A percentile compares a stretch with the other conserved stretches of the same genome.
Conservation (phyloP, 2,888 invertebrate genomes). For the Catonia carolina region DNA sequence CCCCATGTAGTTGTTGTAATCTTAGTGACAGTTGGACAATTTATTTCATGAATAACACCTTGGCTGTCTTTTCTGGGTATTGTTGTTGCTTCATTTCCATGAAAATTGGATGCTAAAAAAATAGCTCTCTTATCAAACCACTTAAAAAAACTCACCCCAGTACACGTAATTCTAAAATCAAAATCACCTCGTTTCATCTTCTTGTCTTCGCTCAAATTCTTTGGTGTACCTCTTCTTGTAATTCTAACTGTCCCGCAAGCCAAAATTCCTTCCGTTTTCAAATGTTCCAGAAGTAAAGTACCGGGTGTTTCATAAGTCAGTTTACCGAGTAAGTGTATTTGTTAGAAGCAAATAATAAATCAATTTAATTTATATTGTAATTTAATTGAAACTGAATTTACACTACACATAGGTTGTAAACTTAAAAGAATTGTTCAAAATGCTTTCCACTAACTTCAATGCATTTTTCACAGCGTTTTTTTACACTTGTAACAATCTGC, state of each 20-base stretch:
- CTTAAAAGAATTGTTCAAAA: no score
- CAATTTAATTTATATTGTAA: no score
- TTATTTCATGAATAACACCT: constrained; percentile 31
- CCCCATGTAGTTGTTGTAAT: constrained; percentile 37
- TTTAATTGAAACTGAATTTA: no score
- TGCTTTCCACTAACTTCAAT: no score
- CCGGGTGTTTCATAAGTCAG: no score
- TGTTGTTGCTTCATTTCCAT: neutral
- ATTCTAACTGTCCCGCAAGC: constrained; percentile 26
- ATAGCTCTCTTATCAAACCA: constrained; percentile 24
- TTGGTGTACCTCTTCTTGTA: constrained; percentile 21
- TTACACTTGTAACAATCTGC: no score
- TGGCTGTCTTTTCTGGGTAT: constrained; percentile 30
- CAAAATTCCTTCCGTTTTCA: constrained; percentile 20
- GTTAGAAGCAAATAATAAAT: no score
- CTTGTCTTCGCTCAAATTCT: neutral
- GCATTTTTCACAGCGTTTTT: no score
- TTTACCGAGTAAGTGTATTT: no score
- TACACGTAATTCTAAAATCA: constrained; percentile 25
- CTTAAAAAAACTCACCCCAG: constrained; percentile 22
- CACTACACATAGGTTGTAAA: no score
- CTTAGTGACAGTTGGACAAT: constrained; percentile 32
- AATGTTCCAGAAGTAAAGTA: constrained; percentile 24
- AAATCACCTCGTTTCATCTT: constrained; percentile 31
- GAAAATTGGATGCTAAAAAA: constrained; percentile 4